Evolutionary conservation across 2,888 invertebrate species (phyloP).

Genomic region (Agonum fuliginosum): DNA sequence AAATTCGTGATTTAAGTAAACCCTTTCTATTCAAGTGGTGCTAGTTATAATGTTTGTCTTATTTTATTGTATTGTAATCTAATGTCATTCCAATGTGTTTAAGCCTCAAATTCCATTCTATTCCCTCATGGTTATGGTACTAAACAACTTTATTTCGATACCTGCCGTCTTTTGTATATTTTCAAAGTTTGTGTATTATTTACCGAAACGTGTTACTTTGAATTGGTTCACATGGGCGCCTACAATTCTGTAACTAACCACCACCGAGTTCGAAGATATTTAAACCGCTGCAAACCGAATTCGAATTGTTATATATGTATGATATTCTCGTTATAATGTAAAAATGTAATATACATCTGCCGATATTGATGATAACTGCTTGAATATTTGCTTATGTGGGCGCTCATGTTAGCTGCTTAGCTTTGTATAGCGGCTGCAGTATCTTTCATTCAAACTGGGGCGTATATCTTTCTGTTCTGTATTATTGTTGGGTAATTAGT

Average conservation of each 20-base stretch:
- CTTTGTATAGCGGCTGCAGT: constrained; percentile 38
- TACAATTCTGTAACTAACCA: constrained; percentile 22
- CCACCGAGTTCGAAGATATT: constrained; percentile 31
- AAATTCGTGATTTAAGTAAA: constrained; percentile 26
- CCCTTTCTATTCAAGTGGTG: constrained; percentile 44
- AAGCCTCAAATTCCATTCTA: constrained; percentile 43
- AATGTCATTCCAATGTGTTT: constrained; percentile 43
- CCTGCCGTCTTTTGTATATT: constrained; percentile 34
- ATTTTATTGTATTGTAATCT: constrained; percentile 18
- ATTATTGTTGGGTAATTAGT: neutral
- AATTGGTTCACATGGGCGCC: constrained; percentile 43
- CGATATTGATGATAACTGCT: constrained; percentile 7
- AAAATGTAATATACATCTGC: constrained; percentile 47
- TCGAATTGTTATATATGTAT: constrained; percentile 46
- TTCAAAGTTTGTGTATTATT: constrained; percentile 23
- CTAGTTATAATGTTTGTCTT: constrained; percentile 40
- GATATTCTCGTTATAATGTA: constrained; percentile 44
- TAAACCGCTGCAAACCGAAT: constrained; percentile 1
- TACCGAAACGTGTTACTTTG: constrained; percentile 2
- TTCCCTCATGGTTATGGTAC: constrained; percentile 48
- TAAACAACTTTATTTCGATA: constrained; percentile 45
- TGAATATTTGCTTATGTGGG: constrained; percentile 32
- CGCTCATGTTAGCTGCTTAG: constrained; percentile 41
- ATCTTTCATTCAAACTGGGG: constrained; percentile 27
- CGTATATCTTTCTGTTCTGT: neutral